phyloP scores from a whole-genome alignment of 2,888 invertebrate species.

The Ochropacha duplaris region DNA sequence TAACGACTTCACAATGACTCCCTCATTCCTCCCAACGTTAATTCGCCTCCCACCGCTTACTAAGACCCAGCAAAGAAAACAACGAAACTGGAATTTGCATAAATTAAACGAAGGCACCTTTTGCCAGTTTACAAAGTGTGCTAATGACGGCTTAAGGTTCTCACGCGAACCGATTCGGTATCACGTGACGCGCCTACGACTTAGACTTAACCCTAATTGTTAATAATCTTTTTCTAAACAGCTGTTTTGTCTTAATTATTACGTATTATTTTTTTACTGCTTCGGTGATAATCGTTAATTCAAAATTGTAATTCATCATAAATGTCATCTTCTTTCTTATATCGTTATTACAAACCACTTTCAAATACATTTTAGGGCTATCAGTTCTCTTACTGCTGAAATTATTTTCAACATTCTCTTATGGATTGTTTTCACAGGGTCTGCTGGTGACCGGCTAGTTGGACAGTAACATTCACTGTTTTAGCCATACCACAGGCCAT shows the following conservation, averaged over 20 bases:
- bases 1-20: conserved; percentile 41
- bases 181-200: conserved; percentile 46
- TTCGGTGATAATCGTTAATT: too few species aligned
- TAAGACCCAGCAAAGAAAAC: conserved; percentile 66
- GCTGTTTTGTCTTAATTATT: not conserved
- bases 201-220: conserved; percentile 2
- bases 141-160: conserved; percentile 63
- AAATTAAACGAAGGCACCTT: conserved; percentile 70
- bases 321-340: too few species aligned
- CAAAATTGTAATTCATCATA: too few species aligned
- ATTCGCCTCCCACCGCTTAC: conserved; percentile 39
- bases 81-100: conserved; percentile 74
- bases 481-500: not conserved
- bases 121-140: conserved; percentile 62
- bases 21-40: conserved; percentile 27
- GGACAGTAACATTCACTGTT: too few species aligned
- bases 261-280: too few species aligned
- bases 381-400: too few species aligned
- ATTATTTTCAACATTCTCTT: too few species aligned
- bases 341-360: too few species aligned
- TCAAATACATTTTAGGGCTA: too few species aligned
- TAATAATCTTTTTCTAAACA: not conserved
- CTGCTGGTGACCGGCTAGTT: too few species aligned
- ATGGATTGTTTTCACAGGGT: too few species aligned
- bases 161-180: conserved; percentile 58